Evolutionary conservation across 2,113 vertebrate species (phyloP).

Genomic region (Rattus norvegicus): DNA sequence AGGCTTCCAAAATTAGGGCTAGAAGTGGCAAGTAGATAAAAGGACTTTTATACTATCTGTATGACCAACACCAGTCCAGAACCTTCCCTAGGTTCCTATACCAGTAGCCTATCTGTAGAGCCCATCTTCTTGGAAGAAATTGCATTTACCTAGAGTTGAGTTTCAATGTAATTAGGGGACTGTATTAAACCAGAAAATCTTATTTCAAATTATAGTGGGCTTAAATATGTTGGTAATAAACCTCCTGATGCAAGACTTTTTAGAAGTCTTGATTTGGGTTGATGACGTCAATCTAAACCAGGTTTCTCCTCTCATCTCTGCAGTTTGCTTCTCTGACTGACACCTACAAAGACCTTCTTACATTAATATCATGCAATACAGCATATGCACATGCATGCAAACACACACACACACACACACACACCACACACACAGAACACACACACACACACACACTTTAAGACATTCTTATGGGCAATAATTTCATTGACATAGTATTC

Average conservation of each 20-base stretch:
- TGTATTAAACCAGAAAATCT: not conserved
- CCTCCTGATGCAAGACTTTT: not conserved
- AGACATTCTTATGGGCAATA: not conserved
- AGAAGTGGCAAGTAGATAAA: not conserved
- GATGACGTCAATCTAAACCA: not conserved
- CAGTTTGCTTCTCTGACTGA: not conserved
- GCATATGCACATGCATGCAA: not conserved
- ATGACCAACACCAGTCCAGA: not conserved
- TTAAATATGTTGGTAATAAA: not conserved
- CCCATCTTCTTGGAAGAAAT: not conserved
- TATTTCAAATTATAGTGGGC: too few relatives aligned
- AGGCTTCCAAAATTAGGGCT: not conserved
- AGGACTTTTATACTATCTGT: not conserved
- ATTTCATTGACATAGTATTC: not conserved
- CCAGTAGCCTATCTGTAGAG: not conserved
- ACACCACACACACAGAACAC: not conserved
- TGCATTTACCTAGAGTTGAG: not conserved
- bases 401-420: not conserved
- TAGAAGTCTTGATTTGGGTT: not conserved
- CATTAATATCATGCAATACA: not conserved
- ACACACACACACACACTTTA: not conserved
- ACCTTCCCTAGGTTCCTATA: not conserved
- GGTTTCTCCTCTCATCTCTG: not conserved
- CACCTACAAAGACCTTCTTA: not conserved
- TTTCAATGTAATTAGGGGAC: not conserved